These are phyloP conservation scores for Enteromius mattozi DNA, from an alignment of 2,797 vertebrate genomes.

Conservation along the genomic window DNA sequence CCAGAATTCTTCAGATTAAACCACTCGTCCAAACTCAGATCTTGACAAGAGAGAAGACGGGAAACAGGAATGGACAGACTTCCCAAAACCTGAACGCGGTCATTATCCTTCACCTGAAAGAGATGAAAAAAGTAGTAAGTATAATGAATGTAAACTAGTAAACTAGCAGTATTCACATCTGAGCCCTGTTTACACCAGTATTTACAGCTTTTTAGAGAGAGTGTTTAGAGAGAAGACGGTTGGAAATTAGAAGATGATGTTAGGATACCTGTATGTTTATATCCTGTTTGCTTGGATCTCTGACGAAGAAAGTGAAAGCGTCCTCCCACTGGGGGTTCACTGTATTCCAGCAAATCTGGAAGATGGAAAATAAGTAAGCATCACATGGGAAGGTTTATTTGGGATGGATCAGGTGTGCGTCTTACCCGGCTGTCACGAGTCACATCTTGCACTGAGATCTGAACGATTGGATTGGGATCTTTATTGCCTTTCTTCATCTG, in stretches of 20 bases:
- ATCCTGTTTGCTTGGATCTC: conserved; percentile 85
- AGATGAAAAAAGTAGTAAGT: not conserved
- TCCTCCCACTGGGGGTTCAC: conserved; percentile 87
- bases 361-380: not conserved
- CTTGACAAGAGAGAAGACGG: conserved; percentile 79
- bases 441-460: conserved; percentile 86
- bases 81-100: conserved; percentile 83
- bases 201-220: not conserved
- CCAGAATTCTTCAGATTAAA: conserved; percentile 87
- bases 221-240: not conserved
- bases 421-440: conserved; percentile 89
- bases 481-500: conserved; percentile 90
- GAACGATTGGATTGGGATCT: conserved; percentile 90
- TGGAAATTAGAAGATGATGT: not conserved
- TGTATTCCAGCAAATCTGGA: conserved; percentile 83
- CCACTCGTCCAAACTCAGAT: conserved; percentile 87
- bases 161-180: not conserved
- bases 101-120: conserved; percentile 88
- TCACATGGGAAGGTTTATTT: not conserved
- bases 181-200: not conserved
- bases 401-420: not conserved
- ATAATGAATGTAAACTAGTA: not conserved
- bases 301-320: conserved; percentile 93
- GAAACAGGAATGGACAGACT: conserved; percentile 83
- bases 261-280: conserved; percentile 86